Conservation (phyloP, 2,797 vertebrate genomes). For the Anguilla anguilla region DNA sequence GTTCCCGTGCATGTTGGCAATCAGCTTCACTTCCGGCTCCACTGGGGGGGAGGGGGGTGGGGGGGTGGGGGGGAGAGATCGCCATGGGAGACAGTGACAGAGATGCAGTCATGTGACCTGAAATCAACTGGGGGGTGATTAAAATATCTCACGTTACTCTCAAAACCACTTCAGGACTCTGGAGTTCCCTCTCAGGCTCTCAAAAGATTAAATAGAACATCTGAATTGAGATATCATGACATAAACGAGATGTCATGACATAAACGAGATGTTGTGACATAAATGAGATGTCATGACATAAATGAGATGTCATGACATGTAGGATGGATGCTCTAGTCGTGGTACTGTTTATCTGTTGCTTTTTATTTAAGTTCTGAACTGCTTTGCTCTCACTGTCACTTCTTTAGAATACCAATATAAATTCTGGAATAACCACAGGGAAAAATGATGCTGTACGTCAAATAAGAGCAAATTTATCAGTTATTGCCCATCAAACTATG, state of each 20-base stretch:
- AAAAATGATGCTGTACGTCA: too few relatives aligned
- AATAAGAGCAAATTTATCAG: too few relatives aligned
- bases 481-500: too few relatives aligned
- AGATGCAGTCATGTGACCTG: not conserved
- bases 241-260: not conserved
- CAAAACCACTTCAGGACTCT: not conserved
- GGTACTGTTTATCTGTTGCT: too few relatives aligned
- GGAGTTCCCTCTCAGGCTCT: not conserved
- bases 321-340: too few relatives aligned
- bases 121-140: not conserved
- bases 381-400: too few relatives aligned
- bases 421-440: too few relatives aligned
- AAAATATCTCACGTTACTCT: not conserved
- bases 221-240: not conserved
- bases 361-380: too few relatives aligned
- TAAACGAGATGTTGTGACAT: not conserved
- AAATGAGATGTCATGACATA: not conserved
- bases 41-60: constrained; percentile 68
- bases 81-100: not conserved
- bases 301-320: too few relatives aligned
- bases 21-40: constrained; percentile 91
- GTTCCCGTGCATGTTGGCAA: constrained; percentile 97
- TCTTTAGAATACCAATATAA: too few relatives aligned
- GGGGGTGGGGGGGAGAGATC: constrained; percentile 32
- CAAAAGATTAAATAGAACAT: not conserved